Evolutionary conservation across 2,888 invertebrate species (phyloP), one percentile per base, ranked within the genome.

Genomic region (Pollenia griseotomentosa): DNA sequence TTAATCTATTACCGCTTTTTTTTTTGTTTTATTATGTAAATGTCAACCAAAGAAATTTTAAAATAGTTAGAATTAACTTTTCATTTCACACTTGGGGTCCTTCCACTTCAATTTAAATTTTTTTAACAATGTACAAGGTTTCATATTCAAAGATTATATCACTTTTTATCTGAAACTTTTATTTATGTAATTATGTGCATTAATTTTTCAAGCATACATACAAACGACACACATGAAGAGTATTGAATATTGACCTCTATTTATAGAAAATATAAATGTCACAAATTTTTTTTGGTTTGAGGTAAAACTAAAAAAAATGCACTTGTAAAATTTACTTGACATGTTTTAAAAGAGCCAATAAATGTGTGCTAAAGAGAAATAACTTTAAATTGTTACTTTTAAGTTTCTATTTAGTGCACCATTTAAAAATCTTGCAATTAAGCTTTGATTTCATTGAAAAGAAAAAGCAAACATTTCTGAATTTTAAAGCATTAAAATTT

Each of bases 221-320:
- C n/a, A 55, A 12, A 68, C 10, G 16, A n/a, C n/a, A 11, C 14
- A 12, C 40, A 53, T 33, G 33, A 33, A 23, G 10, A 70, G 33
- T 53, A 70, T 74, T 81, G 48, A 53, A 42, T 75, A 75, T 61
- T 75, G 82, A 75, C 68, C 74, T 68, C 53, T 53, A 51, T 51
- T 46, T 57, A 33, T 46, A 53, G 42, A 12, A 74, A 51, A 75
- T 33, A 33, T 7, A 33, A 40, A 19, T 42, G 40, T 63, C 42
- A 23, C 48, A 48, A 42, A 42, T 40, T 19, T 48, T 68, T 66
- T 82, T 11, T 59, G 4, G 33, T 44, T 61, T 19, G 16, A 55
- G 53, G 8, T 8, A 48, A 55, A 71, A 23, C 12, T 23, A n/a
- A 68, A 61, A 61, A 2, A 46, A 33, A 11, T 33, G 4, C 33